Evolutionary conservation across 1,140 invertebrate genomes (phyloP).

Genomic region (Acyrthosiphon pisum): DNA sequence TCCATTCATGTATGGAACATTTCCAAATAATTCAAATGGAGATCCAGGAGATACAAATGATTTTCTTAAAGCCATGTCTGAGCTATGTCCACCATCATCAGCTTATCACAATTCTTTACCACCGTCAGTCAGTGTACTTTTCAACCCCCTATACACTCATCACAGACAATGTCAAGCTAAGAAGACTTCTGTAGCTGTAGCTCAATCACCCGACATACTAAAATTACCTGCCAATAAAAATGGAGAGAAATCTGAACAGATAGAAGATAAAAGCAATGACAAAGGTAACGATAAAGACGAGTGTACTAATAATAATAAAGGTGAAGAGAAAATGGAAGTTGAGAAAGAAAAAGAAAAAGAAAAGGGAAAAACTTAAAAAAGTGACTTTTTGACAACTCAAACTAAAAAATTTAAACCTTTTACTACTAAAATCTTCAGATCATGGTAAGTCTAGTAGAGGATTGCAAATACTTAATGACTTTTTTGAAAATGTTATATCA

Average conservation of each 20-base stretch:
- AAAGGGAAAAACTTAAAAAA: constrained; percentile 17
- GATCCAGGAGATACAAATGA: constrained; percentile 45
- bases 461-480: neutral
- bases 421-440: neutral
- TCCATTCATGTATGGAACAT: constrained; percentile 51
- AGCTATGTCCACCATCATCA: constrained; percentile 58
- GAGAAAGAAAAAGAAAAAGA: constrained; percentile 36
- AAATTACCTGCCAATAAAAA: constrained; percentile 58
- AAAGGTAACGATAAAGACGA: constrained; percentile 26
- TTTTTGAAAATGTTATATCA: neutral
- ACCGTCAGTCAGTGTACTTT: constrained; percentile 61
- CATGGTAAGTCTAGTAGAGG: neutral
- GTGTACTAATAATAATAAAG: constrained; percentile 55
- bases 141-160: constrained; percentile 60
- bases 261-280: neutral
- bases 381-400: too few species aligned
- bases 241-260: neutral
- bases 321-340: constrained; percentile 35
- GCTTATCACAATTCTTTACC: constrained; percentile 61
- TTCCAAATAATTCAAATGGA: constrained; percentile 33
- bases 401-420: neutral
- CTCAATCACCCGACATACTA: constrained; percentile 58
- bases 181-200: constrained; percentile 25
- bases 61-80: constrained; percentile 61
- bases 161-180: constrained; percentile 53